Percentiles rank a stretch among this genome's conserved stretches.
These are phyloP conservation scores for Xiphydria camelus DNA, from an alignment of 2,888 invertebrate species.

Conservation along the genomic window DNA sequence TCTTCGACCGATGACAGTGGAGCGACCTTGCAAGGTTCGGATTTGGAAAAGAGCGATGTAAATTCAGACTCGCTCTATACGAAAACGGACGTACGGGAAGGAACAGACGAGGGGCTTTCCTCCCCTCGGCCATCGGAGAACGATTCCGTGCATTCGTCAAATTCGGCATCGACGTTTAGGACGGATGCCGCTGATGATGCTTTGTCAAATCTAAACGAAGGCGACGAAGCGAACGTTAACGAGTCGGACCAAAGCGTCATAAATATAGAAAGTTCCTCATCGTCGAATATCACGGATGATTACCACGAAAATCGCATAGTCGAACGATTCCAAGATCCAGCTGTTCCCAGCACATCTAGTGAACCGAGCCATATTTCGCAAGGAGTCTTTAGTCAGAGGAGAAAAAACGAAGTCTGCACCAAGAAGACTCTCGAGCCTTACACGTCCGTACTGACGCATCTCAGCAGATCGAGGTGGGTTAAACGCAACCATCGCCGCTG, in stretches of 20 bases:
- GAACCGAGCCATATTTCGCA: too few species aligned
- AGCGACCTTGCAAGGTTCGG: background rate
- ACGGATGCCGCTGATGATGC: background rate
- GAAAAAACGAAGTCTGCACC: background rate
- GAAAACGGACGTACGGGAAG: too few species aligned
- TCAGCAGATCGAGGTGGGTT: constrained; percentile 47
- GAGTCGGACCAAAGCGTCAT: background rate
- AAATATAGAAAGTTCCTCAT: background rate
- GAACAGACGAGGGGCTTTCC: background rate
- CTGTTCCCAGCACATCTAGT: background rate
- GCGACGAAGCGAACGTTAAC: background rate
- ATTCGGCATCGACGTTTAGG: too few species aligned
- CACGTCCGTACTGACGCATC: constrained; percentile 45
- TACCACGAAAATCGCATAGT: too few species aligned
- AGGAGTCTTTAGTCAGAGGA: too few species aligned
- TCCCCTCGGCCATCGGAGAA: background rate
- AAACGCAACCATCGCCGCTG: too few species aligned
- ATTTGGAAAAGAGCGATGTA: background rate
- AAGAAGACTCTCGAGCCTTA: constrained; percentile 35
- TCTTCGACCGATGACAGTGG: background rate
- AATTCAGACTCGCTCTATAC: background rate
- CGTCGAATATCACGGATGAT: constrained; percentile 1
- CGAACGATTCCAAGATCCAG: background rate
- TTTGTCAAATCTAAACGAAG: background rate
- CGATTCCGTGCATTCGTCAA: too few species aligned